Conservation (phyloP, 2,113 vertebrate species). For the Chaetorhynchus papuensis region DNA sequence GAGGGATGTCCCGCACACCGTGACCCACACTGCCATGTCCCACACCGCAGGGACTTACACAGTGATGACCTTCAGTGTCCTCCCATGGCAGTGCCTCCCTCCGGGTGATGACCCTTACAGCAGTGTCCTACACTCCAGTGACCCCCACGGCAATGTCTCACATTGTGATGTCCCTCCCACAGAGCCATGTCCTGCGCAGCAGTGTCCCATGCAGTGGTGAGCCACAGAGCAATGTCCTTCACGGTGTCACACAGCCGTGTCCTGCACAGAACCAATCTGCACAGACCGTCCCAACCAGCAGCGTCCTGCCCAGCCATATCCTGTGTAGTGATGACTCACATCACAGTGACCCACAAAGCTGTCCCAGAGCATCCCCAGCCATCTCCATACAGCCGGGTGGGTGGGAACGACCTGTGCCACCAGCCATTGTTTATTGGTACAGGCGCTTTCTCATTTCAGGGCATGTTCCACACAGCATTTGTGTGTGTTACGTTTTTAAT, state of each 20-base stretch:
- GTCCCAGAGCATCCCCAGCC: neutral
- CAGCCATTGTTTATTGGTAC: neutral
- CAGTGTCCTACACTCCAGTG: neutral
- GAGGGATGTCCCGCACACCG: neutral
- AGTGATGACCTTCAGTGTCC: fast-evolving
- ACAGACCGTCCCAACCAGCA: fast-evolving
- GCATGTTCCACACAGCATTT: neutral
- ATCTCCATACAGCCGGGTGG: neutral
- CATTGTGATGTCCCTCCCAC: neutral
- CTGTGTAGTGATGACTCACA: too few relatives aligned
- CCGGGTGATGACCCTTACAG: too few relatives aligned
- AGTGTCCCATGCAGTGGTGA: neutral
- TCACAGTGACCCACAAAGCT: neutral
- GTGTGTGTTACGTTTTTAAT: neutral
- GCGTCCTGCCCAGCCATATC: neutral
- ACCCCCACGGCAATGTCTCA: neutral
- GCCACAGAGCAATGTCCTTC: fast-evolving
- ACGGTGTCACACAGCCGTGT: neutral
- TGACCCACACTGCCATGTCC: neutral
- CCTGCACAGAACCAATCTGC: neutral
- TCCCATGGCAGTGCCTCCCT: neutral
- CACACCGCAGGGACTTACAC: neutral
- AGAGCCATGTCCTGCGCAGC: neutral
- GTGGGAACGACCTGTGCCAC: fast-evolving
- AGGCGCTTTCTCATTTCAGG: neutral